Base-by-base conservation (phyloP, 2,888 invertebrate species). In the Entomobrya proxima region DNA sequence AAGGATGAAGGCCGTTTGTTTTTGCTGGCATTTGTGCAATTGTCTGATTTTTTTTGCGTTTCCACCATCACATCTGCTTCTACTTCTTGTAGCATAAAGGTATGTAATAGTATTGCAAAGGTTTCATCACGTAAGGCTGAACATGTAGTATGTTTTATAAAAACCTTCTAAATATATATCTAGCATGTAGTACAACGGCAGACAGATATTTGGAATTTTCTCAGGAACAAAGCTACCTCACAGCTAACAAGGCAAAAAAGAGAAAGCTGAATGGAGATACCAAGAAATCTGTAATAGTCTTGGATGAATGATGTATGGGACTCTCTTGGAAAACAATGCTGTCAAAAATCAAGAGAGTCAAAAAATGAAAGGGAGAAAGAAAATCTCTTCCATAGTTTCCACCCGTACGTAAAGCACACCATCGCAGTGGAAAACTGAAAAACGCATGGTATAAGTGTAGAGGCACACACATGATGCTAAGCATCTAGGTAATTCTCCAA, bases 291-390 rank as follows among this genome's bases (percentile, higher is more conserved):
- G 82, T 85, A 74, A 78, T 74, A 61, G 74, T 69, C 27, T 5
- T n/a, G 30, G 79, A 80, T 85, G 85, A 85, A 85, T 80, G 80
- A 85, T 85, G 85, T 85, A 85, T 85, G 85, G 80, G 79, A 64
- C 85, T 80, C 80, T 64, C 55, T 80, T 76, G 80, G 85, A 85
- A 85, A 85, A 85, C 85, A 85, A 85, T 85, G 79, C 79, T 85
- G 80, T 80, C 85, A 85, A 80, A 85, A 69, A 85, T 85, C 75
- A 79, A 85, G 58, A 79, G 72, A 74, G 79, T 75, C 52, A 80
- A 83, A 75, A 58, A 55, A 40, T 30, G 21, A 35, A 47, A 13
- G 35, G 37, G 27, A 55, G 18, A 72, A 47, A 69, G 50, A 15
- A 52, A 61, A 32, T 61, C 24, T 55, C 13, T 2, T 55, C n/a